Conservation (phyloP, 2,113 vertebrate species). For the Smithornis capensis region DNA sequence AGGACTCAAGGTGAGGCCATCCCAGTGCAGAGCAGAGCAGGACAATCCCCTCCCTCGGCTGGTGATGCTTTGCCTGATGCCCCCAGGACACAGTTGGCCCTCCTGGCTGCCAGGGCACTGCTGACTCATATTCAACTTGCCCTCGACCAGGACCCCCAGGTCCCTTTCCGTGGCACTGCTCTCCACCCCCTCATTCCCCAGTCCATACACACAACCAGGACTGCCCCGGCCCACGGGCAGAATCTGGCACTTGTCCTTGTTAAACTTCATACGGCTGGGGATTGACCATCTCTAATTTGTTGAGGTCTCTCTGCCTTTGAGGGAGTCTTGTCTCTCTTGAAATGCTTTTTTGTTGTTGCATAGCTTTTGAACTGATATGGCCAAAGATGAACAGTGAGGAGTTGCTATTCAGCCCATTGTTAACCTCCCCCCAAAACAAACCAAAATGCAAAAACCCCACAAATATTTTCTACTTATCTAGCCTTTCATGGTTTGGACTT, state of each 20-base stretch:
- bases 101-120: neutral
- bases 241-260: neutral
- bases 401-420: neutral
- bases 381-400: neutral
- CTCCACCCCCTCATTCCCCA: fast-evolving
- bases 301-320: neutral
- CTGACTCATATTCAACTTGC: fast-evolving
- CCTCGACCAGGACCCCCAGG: fast-evolving
- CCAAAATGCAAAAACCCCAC: no score
- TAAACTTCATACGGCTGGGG: neutral
- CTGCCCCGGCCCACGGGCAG: fast-evolving
- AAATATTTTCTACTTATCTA: neutral
- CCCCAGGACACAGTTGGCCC: neutral
- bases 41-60: neutral
- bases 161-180: fast-evolving
- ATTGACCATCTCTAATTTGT: neutral
- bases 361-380: neutral
- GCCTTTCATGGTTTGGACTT: neutral
- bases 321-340: neutral
- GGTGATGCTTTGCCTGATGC: fast-evolving
- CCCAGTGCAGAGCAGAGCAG: neutral
- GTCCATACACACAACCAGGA: fast-evolving
- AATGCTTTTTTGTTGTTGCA: neutral
- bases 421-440: neutral
- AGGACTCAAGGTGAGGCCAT: fast-evolving